Evolutionary conservation across 2,113 vertebrate genomes (phyloP).

Genomic region (Archocentrus centrarchus): DNA sequence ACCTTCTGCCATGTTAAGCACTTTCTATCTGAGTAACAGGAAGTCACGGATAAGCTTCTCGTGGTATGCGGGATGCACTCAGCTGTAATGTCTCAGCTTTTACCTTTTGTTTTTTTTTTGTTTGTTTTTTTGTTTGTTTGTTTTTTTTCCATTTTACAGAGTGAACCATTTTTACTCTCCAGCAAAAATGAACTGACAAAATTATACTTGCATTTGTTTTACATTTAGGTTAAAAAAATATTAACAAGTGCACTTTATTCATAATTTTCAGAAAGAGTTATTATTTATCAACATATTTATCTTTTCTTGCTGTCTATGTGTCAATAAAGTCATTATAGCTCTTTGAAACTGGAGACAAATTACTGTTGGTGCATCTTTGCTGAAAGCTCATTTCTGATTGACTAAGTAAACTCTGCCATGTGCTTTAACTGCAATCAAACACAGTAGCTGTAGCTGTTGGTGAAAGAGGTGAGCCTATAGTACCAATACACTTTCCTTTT

Average conservation of each 20-base stretch:
- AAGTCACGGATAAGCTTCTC: constrained; percentile 54
- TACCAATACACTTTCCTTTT: neutral
- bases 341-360: neutral
- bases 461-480: neutral
- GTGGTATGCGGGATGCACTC: constrained; percentile 4
- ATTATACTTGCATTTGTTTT: neutral
- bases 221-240: neutral
- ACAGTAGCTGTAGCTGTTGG: neutral
- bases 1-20: constrained; percentile 57
- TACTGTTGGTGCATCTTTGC: neutral
- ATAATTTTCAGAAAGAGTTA: neutral
- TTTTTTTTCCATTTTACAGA: neutral
- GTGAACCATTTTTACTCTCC: neutral
- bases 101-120: neutral
- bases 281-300: neutral
- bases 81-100: neutral
- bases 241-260: neutral
- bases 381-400: neutral
- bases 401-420: neutral
- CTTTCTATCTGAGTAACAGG: constrained; percentile 73
- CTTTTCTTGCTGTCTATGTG: neutral
- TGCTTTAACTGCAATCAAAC: too few relatives aligned
- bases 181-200: neutral
- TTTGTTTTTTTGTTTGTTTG: neutral
- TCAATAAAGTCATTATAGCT: neutral